Conservation (phyloP, 2,113 vertebrate genomes). For the Aix galericulata region DNA sequence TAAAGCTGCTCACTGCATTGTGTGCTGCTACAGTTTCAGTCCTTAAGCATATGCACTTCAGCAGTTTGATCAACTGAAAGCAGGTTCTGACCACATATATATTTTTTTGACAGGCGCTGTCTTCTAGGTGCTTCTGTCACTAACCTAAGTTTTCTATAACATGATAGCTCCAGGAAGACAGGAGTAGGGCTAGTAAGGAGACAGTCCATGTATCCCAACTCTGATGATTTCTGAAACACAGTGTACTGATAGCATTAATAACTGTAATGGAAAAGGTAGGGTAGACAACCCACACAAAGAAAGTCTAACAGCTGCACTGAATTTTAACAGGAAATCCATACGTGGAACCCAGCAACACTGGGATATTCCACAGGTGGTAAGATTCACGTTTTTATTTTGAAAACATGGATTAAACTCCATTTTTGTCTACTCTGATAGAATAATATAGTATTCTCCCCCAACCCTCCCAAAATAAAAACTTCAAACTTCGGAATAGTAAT, state of each 20-base stretch:
- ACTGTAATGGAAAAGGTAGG: background rate
- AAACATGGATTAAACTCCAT: background rate
- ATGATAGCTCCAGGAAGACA: background rate
- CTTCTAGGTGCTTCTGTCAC: background rate
- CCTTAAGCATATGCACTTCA: background rate
- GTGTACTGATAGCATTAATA: background rate
- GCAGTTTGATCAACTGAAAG: background rate
- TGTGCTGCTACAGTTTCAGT: background rate
- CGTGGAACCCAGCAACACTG: background rate
- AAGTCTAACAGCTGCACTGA: background rate
- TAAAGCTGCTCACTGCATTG: conserved; percentile 30
- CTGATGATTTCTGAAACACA: background rate
- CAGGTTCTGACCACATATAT: background rate
- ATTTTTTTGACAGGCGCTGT: background rate
- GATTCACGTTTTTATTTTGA: background rate
- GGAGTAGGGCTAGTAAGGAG: background rate
- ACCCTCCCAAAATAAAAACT: background rate
- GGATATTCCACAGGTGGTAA: background rate
- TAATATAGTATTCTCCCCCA: background rate
- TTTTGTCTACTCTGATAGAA: background rate
- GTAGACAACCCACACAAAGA: background rate
- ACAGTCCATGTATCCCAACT: background rate
- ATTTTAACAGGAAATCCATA: background rate
- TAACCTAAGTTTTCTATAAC: background rate
- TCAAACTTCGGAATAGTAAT: background rate